Base-by-base conservation (phyloP, 2,888 invertebrate genomes). In the Sylvicola cinctus region DNA sequence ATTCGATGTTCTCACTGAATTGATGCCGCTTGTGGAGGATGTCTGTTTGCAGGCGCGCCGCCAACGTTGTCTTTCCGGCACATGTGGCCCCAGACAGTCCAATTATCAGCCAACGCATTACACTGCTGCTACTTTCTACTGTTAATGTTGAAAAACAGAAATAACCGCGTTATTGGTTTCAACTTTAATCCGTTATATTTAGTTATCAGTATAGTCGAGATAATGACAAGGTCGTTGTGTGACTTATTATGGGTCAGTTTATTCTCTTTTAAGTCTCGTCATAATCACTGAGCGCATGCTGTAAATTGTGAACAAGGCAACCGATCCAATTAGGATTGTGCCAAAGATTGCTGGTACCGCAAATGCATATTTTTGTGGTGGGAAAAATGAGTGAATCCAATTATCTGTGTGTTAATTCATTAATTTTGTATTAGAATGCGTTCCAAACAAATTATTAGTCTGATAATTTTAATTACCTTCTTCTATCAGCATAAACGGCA, bases 1-100 rank as follows among this genome's bases (percentile, higher is more conserved):
- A 48, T 3, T 49, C 44, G 29, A 53, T 49, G 3, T 51, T 48
- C 6, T 52, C 50, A 23, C 51, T 52, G 46, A 55, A 49, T 7
- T 23, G 25, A 12, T 28, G 6, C 17, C 29, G 15, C 32, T 36
- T 36, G 7, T 8, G n/a, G 16, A 29, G 31, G 20, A 40, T 32
- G 16, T 38, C 27, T 2, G 32, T 15, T 8, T 30, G 17, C 3
- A 36, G 16, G 25, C 59, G 58, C 34, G 61, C 62, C 0, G 79
- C 68, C 26, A 83, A 49, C 0, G 78, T 74, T 1, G 81, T 78
- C 58, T 87, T 87, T 1, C 87, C 87, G 14, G 81, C 77, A 46
- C 80, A 80, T 0, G 85, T 85, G 2, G 77, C 76, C 2, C 87
- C 81, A 27, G 77, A 72, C 41, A 85, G 66, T 6, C 80, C 83